Percentiles rank a stretch among this genome's conserved stretches.
Conservation (phyloP, 1,140 invertebrate species). For the Drosophila arawakana region DNA sequence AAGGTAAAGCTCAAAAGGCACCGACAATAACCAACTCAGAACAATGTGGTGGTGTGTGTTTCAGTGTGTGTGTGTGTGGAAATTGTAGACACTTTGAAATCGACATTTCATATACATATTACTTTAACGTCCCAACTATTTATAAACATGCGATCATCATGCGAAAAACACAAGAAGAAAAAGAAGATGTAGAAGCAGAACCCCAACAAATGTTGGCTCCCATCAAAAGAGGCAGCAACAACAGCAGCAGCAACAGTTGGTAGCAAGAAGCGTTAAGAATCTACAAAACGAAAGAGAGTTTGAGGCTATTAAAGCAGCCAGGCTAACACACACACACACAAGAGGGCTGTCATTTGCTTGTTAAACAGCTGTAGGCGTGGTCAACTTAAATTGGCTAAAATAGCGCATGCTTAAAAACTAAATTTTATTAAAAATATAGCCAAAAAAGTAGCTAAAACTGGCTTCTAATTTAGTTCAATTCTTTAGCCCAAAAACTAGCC, state of each 20-base stretch:
- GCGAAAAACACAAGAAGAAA: slow-evolving; percentile 37
- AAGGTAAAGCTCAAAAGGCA: slow-evolving; percentile 68
- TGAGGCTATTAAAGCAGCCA: slow-evolving; percentile 43
- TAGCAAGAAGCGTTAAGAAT: slow-evolving; percentile 45
- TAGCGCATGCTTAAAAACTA: too few species aligned
- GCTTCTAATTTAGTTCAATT: too few species aligned
- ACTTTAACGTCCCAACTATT: slow-evolving; percentile 67
- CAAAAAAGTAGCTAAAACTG: too few species aligned
- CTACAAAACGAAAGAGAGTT: slow-evolving; percentile 19
- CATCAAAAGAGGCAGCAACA: slow-evolving; percentile 29
- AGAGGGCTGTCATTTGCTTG: slow-evolving; percentile 46
- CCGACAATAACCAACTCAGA: slow-evolving; percentile 43
- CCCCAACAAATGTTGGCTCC: slow-evolving; percentile 35
- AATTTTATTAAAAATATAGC: too few species aligned
- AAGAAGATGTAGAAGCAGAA: slow-evolving; percentile 13
- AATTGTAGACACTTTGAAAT: slow-evolving; percentile 68
- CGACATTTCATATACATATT: slow-evolving; percentile 68
- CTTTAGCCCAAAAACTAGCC: too few species aligned
- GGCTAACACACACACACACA: slow-evolving; percentile 9
- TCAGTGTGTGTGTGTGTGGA: slow-evolving; percentile 32
- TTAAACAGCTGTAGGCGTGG: slow-evolving; percentile 45
- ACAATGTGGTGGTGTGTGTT: slow-evolving; percentile 1
- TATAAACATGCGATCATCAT: slow-evolving; percentile 78
- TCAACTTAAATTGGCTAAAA: not conserved
- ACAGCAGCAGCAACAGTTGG: slow-evolving; percentile 39